phyloP scores from a whole-genome alignment of 2,888 invertebrate genomes.

The Epiblema foenella region DNA sequence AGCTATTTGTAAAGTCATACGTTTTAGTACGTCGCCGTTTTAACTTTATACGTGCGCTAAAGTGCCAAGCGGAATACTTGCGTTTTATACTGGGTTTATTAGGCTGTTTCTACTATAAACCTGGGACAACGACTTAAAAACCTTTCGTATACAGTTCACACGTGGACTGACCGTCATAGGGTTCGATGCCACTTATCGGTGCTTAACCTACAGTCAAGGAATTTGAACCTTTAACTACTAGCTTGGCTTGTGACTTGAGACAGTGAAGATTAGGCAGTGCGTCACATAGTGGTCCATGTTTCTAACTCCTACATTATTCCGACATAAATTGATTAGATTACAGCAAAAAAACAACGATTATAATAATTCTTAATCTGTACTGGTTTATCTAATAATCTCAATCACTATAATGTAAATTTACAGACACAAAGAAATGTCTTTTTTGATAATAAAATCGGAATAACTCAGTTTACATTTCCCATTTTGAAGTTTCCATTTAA shows the following conservation, averaged over 20 bases:
- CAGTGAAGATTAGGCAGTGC: too few species aligned
- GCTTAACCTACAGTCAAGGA: too few species aligned
- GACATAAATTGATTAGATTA: background rate
- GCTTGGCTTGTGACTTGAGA: too few species aligned
- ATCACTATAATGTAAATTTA: background rate
- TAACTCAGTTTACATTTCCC: slow-evolving; percentile 18
- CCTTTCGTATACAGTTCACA: too few species aligned
- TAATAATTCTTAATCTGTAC: background rate
- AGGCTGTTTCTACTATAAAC: background rate
- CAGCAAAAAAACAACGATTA: background rate
- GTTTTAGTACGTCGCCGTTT: slow-evolving; percentile 4
- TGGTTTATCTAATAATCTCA: background rate
- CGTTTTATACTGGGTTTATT: background rate
- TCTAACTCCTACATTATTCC: too few species aligned
- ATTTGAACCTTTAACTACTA: too few species aligned
- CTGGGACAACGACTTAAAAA: too few species aligned
- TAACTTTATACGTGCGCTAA: slow-evolving; percentile 6
- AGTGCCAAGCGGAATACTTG: background rate
- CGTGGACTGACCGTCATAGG: too few species aligned
- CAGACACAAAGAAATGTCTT: background rate
- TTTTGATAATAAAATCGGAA: slow-evolving; percentile 8
- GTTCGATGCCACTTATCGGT: too few species aligned
- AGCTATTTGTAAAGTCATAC: slow-evolving; percentile 3
- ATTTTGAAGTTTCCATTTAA: slow-evolving; percentile 24
- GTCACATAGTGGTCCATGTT: too few species aligned